These are phyloP conservation scores for Pogona vitticeps DNA, from an alignment of 2,113 vertebrate genomes.

Conservation along the genomic window DNA sequence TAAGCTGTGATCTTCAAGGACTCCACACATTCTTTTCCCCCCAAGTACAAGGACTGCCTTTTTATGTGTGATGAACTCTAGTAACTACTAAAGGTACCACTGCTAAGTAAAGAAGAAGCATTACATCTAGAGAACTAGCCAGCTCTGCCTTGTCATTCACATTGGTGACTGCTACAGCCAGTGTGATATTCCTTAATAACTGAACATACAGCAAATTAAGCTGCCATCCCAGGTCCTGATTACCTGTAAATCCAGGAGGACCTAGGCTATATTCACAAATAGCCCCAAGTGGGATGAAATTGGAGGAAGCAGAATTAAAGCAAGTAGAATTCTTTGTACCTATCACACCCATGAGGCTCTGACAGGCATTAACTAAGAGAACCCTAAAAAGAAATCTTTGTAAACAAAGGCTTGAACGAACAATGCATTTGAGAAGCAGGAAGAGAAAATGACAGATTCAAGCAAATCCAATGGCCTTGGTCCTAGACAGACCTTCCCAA, in stretches of 20 bases:
- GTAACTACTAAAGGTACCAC: neutral
- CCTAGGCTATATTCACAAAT: neutral
- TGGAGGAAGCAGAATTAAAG: neutral
- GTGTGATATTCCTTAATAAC: neutral
- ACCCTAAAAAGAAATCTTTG: neutral
- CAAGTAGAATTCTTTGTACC: neutral
- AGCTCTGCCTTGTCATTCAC: neutral
- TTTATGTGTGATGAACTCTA: neutral
- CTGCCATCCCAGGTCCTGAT: neutral
- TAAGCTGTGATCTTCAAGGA: neutral
- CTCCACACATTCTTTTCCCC: neutral
- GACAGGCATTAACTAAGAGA: neutral
- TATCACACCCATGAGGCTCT: neutral
- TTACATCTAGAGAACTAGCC: neutral
- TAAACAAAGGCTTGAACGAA: neutral
- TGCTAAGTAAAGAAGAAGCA: neutral
- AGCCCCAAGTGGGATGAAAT: neutral
- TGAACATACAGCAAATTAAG: neutral
- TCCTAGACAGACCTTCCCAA: neutral
- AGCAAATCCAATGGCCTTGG: neutral
- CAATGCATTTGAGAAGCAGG: neutral
- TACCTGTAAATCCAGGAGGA: neutral
- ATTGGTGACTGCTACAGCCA: neutral
- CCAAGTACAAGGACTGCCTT: neutral
- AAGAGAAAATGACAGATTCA: neutral